Evolutionary conservation across 2,797 vertebrate species (phyloP).

Genomic region (Sebastiscus albofasciatus): DNA sequence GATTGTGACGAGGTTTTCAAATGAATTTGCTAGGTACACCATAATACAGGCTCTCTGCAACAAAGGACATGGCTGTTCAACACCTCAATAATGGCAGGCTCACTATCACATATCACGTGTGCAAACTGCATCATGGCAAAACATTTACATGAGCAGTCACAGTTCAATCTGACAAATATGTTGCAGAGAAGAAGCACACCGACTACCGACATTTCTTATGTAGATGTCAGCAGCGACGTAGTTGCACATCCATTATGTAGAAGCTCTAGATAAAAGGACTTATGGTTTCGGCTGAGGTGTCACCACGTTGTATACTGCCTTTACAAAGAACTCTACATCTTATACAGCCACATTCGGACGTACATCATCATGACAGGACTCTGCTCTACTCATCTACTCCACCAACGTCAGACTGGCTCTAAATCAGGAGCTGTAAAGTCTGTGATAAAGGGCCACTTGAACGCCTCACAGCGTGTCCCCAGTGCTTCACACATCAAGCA

Average conservation of each 20-base stretch:
- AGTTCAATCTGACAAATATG: background rate
- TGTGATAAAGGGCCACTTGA: constrained; percentile 38
- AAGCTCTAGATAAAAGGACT: constrained; percentile 16
- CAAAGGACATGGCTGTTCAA: background rate
- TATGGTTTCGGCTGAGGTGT: background rate
- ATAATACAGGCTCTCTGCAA: background rate
- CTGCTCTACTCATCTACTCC: constrained; percentile 17
- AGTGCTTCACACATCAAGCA: constrained; percentile 1
- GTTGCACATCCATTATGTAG: background rate
- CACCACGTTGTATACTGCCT: constrained; percentile 5
- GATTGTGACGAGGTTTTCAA: background rate
- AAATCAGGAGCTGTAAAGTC: constrained; percentile 58
- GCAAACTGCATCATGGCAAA: constrained; percentile 1
- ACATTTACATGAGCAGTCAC: background rate
- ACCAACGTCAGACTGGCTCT: constrained; percentile 27
- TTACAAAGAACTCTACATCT: constrained; percentile 7
- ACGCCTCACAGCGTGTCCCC: constrained; percentile 9
- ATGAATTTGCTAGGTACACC: background rate
- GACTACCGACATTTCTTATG: background rate
- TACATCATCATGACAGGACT: constrained; percentile 35
- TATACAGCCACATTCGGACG: constrained; percentile 13
- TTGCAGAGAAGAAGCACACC: background rate
- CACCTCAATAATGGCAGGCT: background rate
- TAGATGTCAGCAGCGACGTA: background rate
- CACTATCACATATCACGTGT: background rate